Conservation (phyloP, 2,113 vertebrate species). For the Antechinus stuartii region DNA sequence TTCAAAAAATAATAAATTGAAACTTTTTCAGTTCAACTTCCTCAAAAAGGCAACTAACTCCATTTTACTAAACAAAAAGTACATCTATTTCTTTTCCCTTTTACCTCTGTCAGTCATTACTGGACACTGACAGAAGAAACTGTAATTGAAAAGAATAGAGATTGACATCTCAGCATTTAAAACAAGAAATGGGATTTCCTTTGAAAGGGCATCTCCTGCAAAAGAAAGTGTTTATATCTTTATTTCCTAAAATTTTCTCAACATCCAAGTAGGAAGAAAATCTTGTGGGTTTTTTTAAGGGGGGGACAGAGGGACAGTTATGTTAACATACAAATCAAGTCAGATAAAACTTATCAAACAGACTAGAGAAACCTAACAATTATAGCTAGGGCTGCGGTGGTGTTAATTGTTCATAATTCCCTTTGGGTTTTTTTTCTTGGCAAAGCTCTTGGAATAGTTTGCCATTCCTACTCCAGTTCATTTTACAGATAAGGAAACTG, state of each 20-base stretch:
- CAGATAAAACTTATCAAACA: slow-evolving; percentile 35
- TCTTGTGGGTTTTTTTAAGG: neutral
- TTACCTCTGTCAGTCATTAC: rapidly evolving
- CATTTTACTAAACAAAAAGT: neutral
- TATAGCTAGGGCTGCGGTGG: neutral
- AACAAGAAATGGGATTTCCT: slow-evolving; percentile 32
- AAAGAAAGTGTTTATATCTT: neutral
- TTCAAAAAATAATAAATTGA: neutral
- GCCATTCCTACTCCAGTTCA: too few species aligned
- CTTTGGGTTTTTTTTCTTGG: too few species aligned
- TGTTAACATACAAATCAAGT: neutral
- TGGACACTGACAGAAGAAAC: neutral
- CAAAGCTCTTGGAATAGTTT: too few species aligned
- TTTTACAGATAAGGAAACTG: too few species aligned
- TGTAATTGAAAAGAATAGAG: neutral
- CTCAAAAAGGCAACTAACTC: neutral
- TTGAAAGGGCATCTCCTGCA: neutral
- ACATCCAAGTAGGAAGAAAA: neutral
- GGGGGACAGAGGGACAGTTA: neutral
- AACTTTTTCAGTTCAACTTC: neutral
- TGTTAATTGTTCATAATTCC: neutral
- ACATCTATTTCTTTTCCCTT: neutral
- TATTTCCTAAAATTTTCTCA: neutral
- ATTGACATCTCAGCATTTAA: slow-evolving; percentile 9
- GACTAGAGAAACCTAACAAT: slow-evolving; percentile 26